Base-by-base conservation (phyloP, 2,113 vertebrate species). In the Xiphias gladius region DNA sequence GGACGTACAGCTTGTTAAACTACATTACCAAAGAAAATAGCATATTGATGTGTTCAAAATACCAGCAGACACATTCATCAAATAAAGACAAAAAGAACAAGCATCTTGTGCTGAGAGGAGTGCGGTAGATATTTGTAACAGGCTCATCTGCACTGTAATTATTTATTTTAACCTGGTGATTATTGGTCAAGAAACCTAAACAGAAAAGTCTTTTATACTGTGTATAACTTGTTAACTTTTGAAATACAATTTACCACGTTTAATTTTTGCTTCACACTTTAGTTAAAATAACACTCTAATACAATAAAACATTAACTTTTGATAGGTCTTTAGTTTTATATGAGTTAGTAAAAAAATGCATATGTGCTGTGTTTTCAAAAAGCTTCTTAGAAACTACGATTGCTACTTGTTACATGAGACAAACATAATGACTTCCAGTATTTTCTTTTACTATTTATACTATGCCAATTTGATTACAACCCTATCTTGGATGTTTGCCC, bases 1-100 rank as follows among this genome's bases (percentile, higher is more conserved):
- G 62, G 65, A 67, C 62, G 26, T 24, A 17, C 72, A 85, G 43
- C 52, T 52, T 69, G 39, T 81, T 52, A 61, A 76, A 75, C 32
- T 66, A 72, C 58, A 75, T 50, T 22, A 52, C 24, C 32, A 71
- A 32, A 82, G 48, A 64, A 3, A 68, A 57, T 63, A 52, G 50
- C 48, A 79, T 67, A 66, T 17, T n/a, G 41, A 46, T 48, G 39
- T 64, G 9, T 16, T 35, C 41, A 71, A n/a, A 39, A 35, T 7
- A 74, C 28, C 37, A 26, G 5, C 22, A 55, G 19, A 41, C 19
- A 26, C 12, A 55, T 68, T 59, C 13, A 66, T 66, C 19, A 72
- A 43, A 28, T 30, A 4, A 39, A 52, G 20, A 54, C 13, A 68
- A 14, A 50, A 69, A 2, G 1, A 30, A 24, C 26, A 5, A 4